Percentiles rank a stretch among this genome's conserved stretches.
Conservation (phyloP, 2,797 vertebrate genomes). For the Muscicapa comitata region DNA sequence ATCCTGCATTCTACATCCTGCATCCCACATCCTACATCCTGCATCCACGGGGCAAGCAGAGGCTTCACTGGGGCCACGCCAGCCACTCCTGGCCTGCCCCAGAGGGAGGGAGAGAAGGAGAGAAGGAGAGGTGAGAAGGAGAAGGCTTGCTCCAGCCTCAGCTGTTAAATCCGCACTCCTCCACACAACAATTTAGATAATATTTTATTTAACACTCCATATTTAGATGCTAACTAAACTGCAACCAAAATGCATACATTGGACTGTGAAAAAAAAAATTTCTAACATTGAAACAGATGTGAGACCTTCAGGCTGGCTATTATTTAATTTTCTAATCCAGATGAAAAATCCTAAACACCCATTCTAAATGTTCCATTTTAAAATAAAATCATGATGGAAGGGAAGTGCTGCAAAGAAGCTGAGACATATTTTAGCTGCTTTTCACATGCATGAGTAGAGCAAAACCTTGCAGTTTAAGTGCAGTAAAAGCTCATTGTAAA, state of each 20-base stretch:
- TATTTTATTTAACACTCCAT: neutral
- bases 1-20: too few species aligned
- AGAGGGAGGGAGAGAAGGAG: neutral
- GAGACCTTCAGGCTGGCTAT: neutral
- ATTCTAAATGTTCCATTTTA: neutral
- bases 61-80: rapidly evolving
- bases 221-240: neutral
- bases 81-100: rapidly evolving
- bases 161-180: neutral
- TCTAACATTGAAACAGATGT: neutral
- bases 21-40: neutral
- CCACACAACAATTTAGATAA: neutral
- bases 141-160: neutral
- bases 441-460: neutral
- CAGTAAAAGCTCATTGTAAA: neutral
- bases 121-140: neutral
- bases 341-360: neutral
- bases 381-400: neutral
- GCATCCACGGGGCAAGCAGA: neutral
- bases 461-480: neutral
- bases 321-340: neutral
- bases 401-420: neutral
- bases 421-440: neutral
- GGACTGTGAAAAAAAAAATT: neutral
- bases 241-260: neutral